Base-by-base conservation (phyloP, 2,888 invertebrate species). In the Lobophora halterata region DNA sequence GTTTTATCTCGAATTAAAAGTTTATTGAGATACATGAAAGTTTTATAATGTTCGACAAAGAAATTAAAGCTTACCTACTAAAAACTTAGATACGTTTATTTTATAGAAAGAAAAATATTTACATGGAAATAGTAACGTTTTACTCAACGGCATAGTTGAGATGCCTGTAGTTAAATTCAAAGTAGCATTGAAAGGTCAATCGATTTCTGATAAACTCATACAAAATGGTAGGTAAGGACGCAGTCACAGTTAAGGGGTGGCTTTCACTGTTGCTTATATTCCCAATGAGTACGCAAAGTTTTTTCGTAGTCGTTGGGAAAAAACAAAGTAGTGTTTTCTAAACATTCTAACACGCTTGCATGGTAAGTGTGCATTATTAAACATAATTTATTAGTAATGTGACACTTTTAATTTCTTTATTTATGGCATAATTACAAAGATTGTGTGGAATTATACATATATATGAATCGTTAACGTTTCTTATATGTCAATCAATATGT, bases 111-210 rank as follows among this genome's bases (percentile, higher is more conserved):
- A 41, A 55, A 60, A 49, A 45, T 27, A 43, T 42, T 42, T 47
- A 49, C 41, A 30, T 47, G 52, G 44, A 44, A 52, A 55, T 55
- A 54, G 46, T 39, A 33, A 21, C 4, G 25, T 31, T 46, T 55
- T 47, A 46, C 20, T 32, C 14, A 5, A 13, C 20, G 13, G 21
- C 34, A 47, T 45, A 37, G 25, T 17, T 45, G 23, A 44, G 35
- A 51, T 52, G 40, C 47, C 47, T 34, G 12, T 26, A 39, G 26
- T 51, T 46, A 27, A 37, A 54, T 49, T 49, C 30, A 52, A 48
- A 44, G 30, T 38, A 25, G 39, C 26, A 24, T 39, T 29, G 3
- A 52, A 55, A 52, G 48, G 48, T 52, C 43, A 50, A 34, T 33
- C 37, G 29, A 42, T 45, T 49, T 42, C 37, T 34, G 30, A 37